Percentiles rank a stretch among this genome's conserved stretches.
Evolutionary conservation across 2,888 invertebrate genomes (phyloP).

Genomic region (Dyspetes luteomarginatus): DNA sequence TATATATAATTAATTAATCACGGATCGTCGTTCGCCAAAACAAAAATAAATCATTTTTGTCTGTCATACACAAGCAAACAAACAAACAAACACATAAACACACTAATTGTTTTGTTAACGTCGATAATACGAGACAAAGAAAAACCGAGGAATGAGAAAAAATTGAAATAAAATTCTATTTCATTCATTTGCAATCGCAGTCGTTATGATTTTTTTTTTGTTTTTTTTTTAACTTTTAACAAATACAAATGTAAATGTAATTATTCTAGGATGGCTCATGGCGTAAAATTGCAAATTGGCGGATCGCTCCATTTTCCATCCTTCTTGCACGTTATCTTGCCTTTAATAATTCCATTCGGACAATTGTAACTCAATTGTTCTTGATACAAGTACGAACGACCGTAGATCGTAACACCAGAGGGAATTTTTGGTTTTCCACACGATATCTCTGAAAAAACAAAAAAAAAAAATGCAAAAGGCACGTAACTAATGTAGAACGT

Average conservation of each 20-base stretch:
- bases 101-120: conserved; percentile 56
- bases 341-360: conserved; percentile 69
- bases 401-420: conserved; percentile 81
- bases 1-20: conserved; percentile 39
- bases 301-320: conserved; percentile 77
- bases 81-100: conserved; percentile 25
- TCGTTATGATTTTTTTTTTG: not conserved
- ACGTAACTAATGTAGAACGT: not conserved
- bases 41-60: conserved; percentile 6
- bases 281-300: conserved; percentile 67
- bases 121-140: conserved; percentile 41
- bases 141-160: not conserved
- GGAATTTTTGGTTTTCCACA: conserved; percentile 84
- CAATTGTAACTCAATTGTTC: conserved; percentile 82
- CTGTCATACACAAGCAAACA: no score
- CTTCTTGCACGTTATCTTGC: conserved; percentile 80
- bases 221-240: not conserved
- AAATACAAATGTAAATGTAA: not conserved
- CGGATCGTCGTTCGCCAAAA: conserved; percentile 8
- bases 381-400: conserved; percentile 84
- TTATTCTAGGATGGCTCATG: not conserved
- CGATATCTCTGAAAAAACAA: conserved; percentile 82
- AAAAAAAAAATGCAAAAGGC: conserved; percentile 16
- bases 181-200: conserved; percentile 45
- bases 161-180: conserved; percentile 63